Conservation (phyloP, 2,113 vertebrate genomes). For the Ceyx cyanopectus region DNA sequence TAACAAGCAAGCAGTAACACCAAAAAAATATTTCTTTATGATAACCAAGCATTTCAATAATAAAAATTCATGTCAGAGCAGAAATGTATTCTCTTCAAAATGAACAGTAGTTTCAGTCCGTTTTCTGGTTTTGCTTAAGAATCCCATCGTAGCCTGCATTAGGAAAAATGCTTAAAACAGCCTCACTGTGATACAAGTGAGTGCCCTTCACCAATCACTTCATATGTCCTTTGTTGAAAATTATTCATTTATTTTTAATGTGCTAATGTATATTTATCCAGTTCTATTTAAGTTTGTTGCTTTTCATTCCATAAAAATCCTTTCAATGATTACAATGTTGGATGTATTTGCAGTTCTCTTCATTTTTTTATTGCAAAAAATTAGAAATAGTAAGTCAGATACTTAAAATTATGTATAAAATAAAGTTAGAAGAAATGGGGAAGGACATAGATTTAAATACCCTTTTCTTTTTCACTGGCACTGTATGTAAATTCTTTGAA, state of each 20-base stretch:
- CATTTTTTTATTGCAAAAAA: neutral
- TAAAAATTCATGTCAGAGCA: neutral
- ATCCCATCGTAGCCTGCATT: neutral
- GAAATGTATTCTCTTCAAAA: neutral
- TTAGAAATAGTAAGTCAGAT: neutral
- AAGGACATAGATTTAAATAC: neutral
- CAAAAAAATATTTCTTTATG: neutral
- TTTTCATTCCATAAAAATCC: neutral
- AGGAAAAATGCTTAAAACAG: neutral
- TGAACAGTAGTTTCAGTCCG: neutral
- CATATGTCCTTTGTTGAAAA: neutral
- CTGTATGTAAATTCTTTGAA: neutral
- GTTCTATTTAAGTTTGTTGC: neutral
- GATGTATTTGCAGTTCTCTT: neutral
- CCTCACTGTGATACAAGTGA: neutral
- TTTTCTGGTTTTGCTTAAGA: neutral
- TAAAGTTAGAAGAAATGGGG: neutral
- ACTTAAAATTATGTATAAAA: neutral
- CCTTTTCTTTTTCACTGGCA: neutral
- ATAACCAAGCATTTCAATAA: neutral
- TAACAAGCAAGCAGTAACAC: neutral
- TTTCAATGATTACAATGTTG: neutral
- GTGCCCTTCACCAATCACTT: neutral
- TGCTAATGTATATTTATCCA: neutral
- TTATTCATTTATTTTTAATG: neutral